phyloP scores from a whole-genome alignment of 1,140 invertebrate species.

The Telenomus remus region DNA sequence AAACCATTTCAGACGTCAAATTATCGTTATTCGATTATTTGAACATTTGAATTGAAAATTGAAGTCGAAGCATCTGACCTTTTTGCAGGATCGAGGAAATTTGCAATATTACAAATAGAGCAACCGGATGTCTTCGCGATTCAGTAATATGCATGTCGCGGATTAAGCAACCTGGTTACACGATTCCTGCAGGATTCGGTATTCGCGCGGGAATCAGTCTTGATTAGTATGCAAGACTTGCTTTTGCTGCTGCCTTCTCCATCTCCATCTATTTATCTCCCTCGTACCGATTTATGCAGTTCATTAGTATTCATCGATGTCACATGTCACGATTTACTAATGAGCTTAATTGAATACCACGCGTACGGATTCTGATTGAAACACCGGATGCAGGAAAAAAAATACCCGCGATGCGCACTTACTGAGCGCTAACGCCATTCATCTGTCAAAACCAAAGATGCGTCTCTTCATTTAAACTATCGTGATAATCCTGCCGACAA shows the following conservation, averaged over 20 bases:
- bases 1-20: neutral
- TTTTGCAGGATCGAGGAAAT: conserved; percentile 16
- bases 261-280: conserved; percentile 57
- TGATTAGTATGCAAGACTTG: conserved; percentile 59
- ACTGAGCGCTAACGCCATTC: conserved; percentile 50
- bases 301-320: conserved; percentile 59
- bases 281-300: conserved; percentile 57
- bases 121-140: conserved; percentile 50
- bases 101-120: conserved; percentile 50
- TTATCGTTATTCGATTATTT: too few species aligned
- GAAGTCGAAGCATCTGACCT: conserved; percentile 1
- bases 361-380: conserved; percentile 57
- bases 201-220: conserved; percentile 56
- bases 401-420: conserved; percentile 47
- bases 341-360: conserved; percentile 59
- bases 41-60: too few species aligned
- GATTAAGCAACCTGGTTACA: conserved; percentile 57
- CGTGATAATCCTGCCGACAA: too few species aligned
- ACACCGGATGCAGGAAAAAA: conserved; percentile 45
- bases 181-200: conserved; percentile 54
- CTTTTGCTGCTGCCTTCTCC: conserved; percentile 47
- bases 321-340: conserved; percentile 60
- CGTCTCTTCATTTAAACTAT: neutral
- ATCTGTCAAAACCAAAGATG: conserved; percentile 19
- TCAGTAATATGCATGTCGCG: conserved; percentile 54